These are phyloP conservation scores for Metopolophium dirhodum DNA, from an alignment of 1,140 invertebrate species.

Conservation along the genomic window DNA sequence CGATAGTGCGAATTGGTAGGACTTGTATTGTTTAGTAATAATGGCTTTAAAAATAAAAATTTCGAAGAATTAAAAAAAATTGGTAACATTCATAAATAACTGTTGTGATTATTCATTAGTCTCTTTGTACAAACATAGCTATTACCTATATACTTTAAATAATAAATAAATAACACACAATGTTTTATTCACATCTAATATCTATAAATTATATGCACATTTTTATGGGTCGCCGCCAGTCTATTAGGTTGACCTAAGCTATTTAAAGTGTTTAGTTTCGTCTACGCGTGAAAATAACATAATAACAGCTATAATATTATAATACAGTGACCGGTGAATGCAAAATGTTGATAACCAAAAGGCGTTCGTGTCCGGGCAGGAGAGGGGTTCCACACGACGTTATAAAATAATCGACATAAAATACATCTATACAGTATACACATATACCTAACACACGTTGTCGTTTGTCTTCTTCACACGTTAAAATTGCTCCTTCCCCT, in stretches of 20 bases:
- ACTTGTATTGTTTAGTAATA: neutral
- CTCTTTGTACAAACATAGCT: neutral
- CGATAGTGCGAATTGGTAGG: neutral
- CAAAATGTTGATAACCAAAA: slow-evolving; percentile 2
- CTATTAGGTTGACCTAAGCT: neutral
- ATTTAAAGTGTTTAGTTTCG: neutral
- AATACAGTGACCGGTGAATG: neutral
- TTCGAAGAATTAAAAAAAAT: neutral
- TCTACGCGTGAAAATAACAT: neutral
- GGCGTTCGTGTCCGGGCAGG: neutral
- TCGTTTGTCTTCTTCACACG: neutral
- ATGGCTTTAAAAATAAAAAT: neutral
- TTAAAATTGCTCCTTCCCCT: neutral
- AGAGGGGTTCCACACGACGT: neutral
- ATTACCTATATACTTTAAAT: neutral
- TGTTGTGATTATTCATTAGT: neutral
- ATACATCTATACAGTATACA: no score
- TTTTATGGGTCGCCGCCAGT: neutral
- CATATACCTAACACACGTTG: neutral
- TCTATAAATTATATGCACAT: neutral
- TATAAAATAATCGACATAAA: neutral
- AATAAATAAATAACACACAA: neutral
- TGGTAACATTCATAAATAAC: neutral
- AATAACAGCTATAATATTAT: neutral
- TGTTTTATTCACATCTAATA: neutral